These are phyloP conservation scores for Fulmarus glacialis DNA, from an alignment of 2,113 vertebrate species.

Conservation along the genomic window DNA sequence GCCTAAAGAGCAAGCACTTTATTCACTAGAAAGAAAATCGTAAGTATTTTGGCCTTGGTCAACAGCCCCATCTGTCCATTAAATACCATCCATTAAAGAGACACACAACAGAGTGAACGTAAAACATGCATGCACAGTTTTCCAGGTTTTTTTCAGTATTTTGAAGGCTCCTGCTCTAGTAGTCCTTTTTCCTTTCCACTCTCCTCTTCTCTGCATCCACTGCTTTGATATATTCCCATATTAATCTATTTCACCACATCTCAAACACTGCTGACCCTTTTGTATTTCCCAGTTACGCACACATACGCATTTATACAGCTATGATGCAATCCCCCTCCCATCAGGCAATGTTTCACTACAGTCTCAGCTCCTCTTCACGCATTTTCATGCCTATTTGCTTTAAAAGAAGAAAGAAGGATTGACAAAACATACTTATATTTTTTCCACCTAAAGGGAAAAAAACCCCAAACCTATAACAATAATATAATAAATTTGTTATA, in stretches of 20 bases:
- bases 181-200: background rate
- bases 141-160: background rate
- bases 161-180: background rate
- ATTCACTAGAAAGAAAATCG: background rate
- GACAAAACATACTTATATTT: background rate
- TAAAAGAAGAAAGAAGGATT: background rate
- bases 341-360: background rate
- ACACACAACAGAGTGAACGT: background rate
- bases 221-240: background rate
- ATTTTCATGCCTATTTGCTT: background rate
- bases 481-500: background rate
- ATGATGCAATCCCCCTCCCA: background rate
- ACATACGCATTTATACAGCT: background rate
- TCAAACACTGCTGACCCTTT: background rate
- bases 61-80: background rate
- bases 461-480: accelerated
- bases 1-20: background rate
- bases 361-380: background rate
- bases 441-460: background rate
- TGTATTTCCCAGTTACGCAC: background rate
- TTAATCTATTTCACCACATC: background rate
- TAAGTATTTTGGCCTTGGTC: background rate
- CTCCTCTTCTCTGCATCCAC: background rate
- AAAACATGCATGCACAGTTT: background rate
- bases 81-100: background rate